Evolutionary conservation across 2,888 invertebrate species (phyloP).

Genomic region (Drosophila silvestris): DNA sequence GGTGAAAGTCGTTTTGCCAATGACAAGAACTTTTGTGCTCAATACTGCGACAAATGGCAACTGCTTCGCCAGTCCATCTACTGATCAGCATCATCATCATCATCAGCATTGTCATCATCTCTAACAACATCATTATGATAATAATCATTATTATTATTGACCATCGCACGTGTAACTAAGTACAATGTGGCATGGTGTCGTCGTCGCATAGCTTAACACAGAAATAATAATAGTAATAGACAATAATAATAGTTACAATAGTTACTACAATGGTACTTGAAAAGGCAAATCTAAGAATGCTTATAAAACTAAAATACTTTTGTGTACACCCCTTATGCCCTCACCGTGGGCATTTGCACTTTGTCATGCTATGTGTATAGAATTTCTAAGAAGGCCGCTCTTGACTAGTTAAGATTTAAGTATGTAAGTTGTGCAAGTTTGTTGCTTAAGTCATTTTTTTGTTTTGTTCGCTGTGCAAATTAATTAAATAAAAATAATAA

Average conservation of each 20-base stretch:
- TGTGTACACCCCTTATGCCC: conserved; percentile 25
- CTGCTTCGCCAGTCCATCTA: conserved; percentile 25
- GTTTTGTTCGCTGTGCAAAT: neutral
- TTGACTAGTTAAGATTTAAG: neutral
- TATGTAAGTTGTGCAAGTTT: neutral
- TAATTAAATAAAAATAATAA: neutral
- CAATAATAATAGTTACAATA: conserved; percentile 64
- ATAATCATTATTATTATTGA: conserved; percentile 26
- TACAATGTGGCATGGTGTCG: conserved; percentile 63
- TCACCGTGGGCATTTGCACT: neutral
- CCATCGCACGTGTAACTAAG: conserved; percentile 68
- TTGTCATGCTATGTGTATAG: neutral
- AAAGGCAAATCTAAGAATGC: conserved; percentile 40
- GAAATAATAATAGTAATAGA: conserved; percentile 72
- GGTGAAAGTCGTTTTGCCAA: conserved; percentile 78
- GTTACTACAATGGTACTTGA: conserved; percentile 34
- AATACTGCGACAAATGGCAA: conserved; percentile 61
- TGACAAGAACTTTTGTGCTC: conserved; percentile 74
- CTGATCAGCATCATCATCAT: conserved; percentile 33
- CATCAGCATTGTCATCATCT: conserved; percentile 8
- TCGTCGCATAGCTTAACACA: conserved; percentile 63
- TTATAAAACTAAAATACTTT: conserved; percentile 34
- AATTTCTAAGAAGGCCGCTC: neutral
- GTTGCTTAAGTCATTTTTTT: conserved; percentile 2
- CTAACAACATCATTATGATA: conserved; percentile 18